Percentiles rank a stretch among this genome's conserved stretches.
Evolutionary conservation across 2,888 invertebrate species (phyloP).

Genomic region (Nemoura dubitans): DNA sequence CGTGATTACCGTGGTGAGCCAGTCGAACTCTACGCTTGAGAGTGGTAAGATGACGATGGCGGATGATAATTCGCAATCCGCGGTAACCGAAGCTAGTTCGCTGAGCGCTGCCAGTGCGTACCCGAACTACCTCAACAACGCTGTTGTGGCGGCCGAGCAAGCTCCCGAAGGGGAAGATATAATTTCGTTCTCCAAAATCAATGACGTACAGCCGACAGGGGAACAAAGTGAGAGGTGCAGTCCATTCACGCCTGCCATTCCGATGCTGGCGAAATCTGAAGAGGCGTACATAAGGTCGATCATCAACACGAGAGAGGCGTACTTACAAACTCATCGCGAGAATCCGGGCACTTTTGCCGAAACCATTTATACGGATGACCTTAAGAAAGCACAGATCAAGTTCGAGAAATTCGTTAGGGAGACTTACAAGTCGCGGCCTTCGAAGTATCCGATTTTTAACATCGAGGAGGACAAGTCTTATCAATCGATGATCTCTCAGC

Average conservation of each 20-base stretch:
- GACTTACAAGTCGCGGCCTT: not conserved
- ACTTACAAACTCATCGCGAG: constrained; percentile 55
- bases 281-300: constrained; percentile 55
- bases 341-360: constrained; percentile 58
- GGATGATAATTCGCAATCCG: no score
- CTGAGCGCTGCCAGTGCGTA: no score
- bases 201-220: not conserved
- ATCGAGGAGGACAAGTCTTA: constrained; percentile 25
- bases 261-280: constrained; percentile 43
- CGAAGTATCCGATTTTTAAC: not conserved
- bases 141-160: no score
- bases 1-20: no score
- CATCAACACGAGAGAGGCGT: constrained; percentile 55
- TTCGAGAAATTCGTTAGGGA: not conserved
- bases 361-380: constrained; percentile 56
- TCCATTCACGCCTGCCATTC: not conserved
- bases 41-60: no score
- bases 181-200: not conserved
- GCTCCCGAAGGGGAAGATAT: no score
- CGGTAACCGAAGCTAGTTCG: no score
- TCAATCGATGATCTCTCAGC: constrained; percentile 8
- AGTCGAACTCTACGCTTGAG: no score
- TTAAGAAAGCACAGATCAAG: not conserved
- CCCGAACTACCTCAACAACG: no score
- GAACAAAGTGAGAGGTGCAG: not conserved